Conservation (phyloP, 2,797 vertebrate species). For the Tadarida brasiliensis region DNA sequence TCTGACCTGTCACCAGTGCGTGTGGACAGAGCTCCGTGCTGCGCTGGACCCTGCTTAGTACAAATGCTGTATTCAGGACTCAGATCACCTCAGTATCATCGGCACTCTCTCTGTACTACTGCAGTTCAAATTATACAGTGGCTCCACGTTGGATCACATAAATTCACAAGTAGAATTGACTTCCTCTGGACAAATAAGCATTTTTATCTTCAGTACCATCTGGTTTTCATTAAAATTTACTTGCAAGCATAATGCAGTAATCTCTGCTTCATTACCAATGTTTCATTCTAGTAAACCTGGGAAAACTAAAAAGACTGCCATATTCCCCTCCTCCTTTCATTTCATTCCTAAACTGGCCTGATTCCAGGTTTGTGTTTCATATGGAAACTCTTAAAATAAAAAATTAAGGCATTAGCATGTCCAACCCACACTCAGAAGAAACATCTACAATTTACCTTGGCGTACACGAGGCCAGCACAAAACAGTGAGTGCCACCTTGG, state of each 20-base stretch:
- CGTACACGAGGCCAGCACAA: not conserved
- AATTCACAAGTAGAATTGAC: slow-evolving; percentile 14
- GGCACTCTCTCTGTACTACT: not conserved
- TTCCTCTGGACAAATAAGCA: not conserved
- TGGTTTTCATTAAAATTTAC: slow-evolving; percentile 35
- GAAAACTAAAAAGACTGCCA: not conserved
- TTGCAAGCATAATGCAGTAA: slow-evolving; percentile 15
- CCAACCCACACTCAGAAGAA: not conserved
- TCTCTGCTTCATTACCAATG: not conserved
- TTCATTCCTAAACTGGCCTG: not conserved
- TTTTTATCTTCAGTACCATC: slow-evolving; percentile 36
- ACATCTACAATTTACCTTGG: not conserved
- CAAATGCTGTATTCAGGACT: not conserved
- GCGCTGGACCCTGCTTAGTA: not conserved
- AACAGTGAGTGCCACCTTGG: not conserved
- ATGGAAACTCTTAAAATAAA: slow-evolving; percentile 12
- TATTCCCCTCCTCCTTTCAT: not conserved
- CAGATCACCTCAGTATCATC: not conserved
- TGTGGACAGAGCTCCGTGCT: not conserved
- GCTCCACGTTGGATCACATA: not conserved
- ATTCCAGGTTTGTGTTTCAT: slow-evolving; percentile 17
- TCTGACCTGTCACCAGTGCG: not conserved
- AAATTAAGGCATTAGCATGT: not conserved
- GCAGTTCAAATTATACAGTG: slow-evolving; percentile 12
- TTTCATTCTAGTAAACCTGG: slow-evolving; percentile 3